Conservation (phyloP, 2,888 invertebrate genomes). For the Ecliptopera silaceata region DNA sequence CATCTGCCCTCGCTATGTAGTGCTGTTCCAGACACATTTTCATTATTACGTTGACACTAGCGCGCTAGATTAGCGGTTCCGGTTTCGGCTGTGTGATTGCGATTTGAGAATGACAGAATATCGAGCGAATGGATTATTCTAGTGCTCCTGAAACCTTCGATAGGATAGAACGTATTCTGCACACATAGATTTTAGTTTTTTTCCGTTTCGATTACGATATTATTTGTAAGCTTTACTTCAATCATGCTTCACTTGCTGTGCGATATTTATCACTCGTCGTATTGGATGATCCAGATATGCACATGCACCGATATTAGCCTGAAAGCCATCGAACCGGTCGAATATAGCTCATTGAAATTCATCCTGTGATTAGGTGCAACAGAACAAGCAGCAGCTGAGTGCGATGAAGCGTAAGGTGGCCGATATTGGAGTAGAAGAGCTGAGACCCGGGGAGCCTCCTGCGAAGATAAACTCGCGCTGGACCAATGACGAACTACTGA, state of each 20-base stretch:
- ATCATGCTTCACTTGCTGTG: constrained; percentile 51
- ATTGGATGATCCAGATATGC: constrained; percentile 82
- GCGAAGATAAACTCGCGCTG: constrained; percentile 93
- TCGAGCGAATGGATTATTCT: constrained; percentile 39
- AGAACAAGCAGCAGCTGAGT: constrained; percentile 96
- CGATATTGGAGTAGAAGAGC: constrained; percentile 83
- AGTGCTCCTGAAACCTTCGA: constrained; percentile 46
- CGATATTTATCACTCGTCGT: constrained; percentile 46
- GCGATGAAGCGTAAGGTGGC: constrained; percentile 91
- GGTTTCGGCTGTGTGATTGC: constrained; percentile 53
- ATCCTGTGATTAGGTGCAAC: constrained; percentile 89
- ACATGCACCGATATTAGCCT: constrained; percentile 52
- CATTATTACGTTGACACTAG: constrained; percentile 59
- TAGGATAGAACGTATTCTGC: constrained; percentile 72
- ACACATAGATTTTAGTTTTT: constrained; percentile 61
- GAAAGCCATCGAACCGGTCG: not conserved
- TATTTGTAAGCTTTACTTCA: constrained; percentile 45
- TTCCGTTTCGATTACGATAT: constrained; percentile 38
- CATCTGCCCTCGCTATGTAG: constrained; percentile 56
- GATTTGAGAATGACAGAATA: constrained; percentile 65
- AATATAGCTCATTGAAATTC: constrained; percentile 1
- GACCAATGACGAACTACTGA: constrained; percentile 95
- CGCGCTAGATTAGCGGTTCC: constrained; percentile 1
- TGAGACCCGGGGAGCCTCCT: constrained; percentile 84
- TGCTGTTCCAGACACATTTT: constrained; percentile 65